Evolutionary conservation across 2,888 invertebrate genomes (phyloP).

Genomic region (Drosophila leonis): DNA sequence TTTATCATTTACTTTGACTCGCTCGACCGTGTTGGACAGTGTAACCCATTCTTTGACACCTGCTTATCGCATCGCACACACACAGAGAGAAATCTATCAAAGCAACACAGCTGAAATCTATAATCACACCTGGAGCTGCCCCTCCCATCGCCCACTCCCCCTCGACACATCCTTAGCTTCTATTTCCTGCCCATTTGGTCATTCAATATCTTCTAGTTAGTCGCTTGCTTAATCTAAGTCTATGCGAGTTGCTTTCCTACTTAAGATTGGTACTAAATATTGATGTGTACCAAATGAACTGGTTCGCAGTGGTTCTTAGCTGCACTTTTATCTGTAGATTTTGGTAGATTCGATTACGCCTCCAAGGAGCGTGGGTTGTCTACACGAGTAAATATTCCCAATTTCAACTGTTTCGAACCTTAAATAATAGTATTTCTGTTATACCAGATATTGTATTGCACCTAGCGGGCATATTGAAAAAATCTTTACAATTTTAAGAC

Average conservation of each 20-base stretch:
- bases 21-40: constrained; percentile 20
- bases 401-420: too few species aligned
- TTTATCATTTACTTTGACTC: constrained; percentile 50
- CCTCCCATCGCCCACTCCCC: background rate
- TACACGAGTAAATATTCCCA: too few species aligned
- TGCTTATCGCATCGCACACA: constrained; percentile 19
- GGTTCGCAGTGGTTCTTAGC: background rate
- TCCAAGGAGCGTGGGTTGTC: too few species aligned
- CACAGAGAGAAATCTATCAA: constrained; percentile 6
- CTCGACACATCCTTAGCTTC: background rate
- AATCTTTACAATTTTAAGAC: too few species aligned
- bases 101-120: background rate
- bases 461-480: too few species aligned
- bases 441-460: too few species aligned
- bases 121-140: background rate
- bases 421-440: too few species aligned
- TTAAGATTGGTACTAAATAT: background rate
- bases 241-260: background rate
- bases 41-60: constrained; percentile 20
- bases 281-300: background rate
- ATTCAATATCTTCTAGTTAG: background rate
- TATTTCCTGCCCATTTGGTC: background rate
- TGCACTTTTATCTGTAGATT: background rate
- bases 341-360: too few species aligned
- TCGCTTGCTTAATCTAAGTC: background rate